Percentiles rank a stretch among this genome's conserved stretches.
Evolutionary conservation across 2,797 vertebrate genomes (phyloP).

Genomic region (Trachurus trachurus): DNA sequence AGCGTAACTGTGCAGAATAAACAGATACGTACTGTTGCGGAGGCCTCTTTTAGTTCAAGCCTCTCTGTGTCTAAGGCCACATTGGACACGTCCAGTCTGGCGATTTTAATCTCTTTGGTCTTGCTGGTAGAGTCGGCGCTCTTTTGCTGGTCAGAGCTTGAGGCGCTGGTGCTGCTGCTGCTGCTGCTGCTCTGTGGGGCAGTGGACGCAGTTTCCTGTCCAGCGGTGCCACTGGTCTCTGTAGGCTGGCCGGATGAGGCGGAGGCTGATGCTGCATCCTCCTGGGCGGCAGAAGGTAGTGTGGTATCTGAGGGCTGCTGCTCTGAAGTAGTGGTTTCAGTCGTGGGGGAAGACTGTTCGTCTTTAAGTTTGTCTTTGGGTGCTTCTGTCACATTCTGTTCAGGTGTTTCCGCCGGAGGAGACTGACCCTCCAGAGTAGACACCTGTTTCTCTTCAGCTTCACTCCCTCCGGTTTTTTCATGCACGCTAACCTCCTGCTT

Average conservation of each 20-base stretch:
- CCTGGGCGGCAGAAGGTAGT: conserved; percentile 50
- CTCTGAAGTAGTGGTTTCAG: conserved; percentile 36
- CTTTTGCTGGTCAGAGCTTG: conserved; percentile 57
- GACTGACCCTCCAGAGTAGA: conserved; percentile 31
- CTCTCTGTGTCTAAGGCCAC: conserved; percentile 96
- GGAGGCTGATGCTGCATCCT: conserved; percentile 47
- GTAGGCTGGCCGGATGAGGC: conserved; percentile 43
- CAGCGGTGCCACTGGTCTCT: conserved; percentile 22
- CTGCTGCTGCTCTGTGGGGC: conserved; percentile 37
- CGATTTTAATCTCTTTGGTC: conserved; percentile 91
- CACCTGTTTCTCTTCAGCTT: conserved; percentile 39
- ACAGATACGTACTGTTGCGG: conserved; percentile 81
- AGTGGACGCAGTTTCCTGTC: conserved; percentile 8
- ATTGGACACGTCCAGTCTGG: conserved; percentile 94
- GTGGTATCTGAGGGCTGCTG: conserved; percentile 47
- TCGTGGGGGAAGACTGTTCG: conserved; percentile 43
- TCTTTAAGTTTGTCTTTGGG: conserved; percentile 45
- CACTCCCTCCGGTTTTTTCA: conserved; percentile 31
- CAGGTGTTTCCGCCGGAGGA: conserved; percentile 30
- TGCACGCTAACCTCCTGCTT: conserved; percentile 28
- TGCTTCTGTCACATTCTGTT: conserved; percentile 52
- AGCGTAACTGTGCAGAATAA: background rate
- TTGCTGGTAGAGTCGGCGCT: conserved; percentile 66
- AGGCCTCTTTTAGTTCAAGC: conserved; percentile 90
- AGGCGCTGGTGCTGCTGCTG: background rate